phyloP scores from a whole-genome alignment of 2,797 vertebrate species.

The Moxostoma hubbsi region DNA sequence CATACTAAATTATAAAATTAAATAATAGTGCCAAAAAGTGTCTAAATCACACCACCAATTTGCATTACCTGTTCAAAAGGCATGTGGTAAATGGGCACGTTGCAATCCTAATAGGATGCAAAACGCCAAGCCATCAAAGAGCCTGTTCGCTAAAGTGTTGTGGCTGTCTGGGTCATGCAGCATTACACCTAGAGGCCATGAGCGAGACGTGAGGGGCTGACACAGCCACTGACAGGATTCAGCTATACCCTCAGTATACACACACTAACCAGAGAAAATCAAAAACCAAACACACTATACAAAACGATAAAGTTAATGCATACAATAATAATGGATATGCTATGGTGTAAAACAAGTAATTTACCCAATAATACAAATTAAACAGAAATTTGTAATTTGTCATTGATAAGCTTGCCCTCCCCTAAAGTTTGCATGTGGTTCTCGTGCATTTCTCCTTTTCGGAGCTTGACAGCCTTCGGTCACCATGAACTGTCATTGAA shows the following conservation, averaged over 20 bases:
- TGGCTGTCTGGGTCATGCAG: constrained; percentile 55
- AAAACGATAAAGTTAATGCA: no score
- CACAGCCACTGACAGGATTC: constrained; percentile 30
- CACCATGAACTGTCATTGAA: no score
- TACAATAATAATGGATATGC: no score
- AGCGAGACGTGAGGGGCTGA: not conserved
- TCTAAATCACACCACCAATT: constrained; percentile 1
- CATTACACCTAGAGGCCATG: constrained; percentile 31
- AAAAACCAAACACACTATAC: no score
- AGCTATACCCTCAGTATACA: constrained; percentile 29
- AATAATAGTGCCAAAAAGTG: no score
- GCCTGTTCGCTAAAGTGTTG: constrained; percentile 48
- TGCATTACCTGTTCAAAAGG: constrained; percentile 4
- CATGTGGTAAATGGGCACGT: constrained; percentile 20
- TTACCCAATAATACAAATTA: not conserved
- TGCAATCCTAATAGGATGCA: constrained; percentile 47
- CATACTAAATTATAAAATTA: no score
- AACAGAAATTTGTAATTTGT: no score
- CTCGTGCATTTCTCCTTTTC: no score
- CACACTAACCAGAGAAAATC: constrained; percentile 47
- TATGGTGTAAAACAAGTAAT: no score
- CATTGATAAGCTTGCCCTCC: no score
- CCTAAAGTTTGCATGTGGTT: no score
- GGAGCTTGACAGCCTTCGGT: no score
- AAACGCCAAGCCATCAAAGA: constrained; percentile 53